phyloP scores from a whole-genome alignment of 2,888 invertebrate genomes.

The Pollenia amentaria region DNA sequence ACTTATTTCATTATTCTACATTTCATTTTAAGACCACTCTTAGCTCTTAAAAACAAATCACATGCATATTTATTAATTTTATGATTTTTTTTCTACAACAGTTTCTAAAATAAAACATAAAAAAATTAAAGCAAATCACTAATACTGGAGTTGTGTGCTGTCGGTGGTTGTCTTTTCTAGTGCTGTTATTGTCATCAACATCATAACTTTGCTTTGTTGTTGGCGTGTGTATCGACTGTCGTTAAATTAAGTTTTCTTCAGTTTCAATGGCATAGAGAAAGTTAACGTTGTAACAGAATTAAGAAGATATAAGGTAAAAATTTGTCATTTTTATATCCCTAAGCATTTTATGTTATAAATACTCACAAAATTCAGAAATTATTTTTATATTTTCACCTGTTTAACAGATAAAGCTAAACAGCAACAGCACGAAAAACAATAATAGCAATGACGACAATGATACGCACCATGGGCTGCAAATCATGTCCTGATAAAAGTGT shows the following conservation, averaged over 20 bases:
- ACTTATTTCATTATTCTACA: not conserved
- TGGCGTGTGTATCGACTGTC: constrained; percentile 15
- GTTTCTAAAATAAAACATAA: not conserved
- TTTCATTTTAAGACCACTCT: not conserved
- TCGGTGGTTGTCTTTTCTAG: not conserved
- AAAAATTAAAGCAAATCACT: not conserved
- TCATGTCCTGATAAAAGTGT: not conserved
- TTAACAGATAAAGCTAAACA: constrained; percentile 57
- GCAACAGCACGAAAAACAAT: constrained; percentile 16
- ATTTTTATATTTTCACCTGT: constrained; percentile 65
- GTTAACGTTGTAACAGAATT: constrained; percentile 25
- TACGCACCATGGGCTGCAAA: constrained; percentile 31
- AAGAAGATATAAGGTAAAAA: constrained; percentile 40
- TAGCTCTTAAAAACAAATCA: not conserved
- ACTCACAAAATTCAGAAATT: constrained; percentile 40
- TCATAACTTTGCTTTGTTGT: constrained; percentile 13
- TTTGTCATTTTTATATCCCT: constrained; percentile 62
- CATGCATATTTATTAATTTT: constrained; percentile 56
- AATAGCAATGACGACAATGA: constrained; percentile 17
- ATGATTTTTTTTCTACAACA: constrained; percentile 26
- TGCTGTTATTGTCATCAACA: constrained; percentile 29
- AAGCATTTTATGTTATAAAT: constrained; percentile 62
- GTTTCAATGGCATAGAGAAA: constrained; percentile 8
- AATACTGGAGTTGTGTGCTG: not conserved
- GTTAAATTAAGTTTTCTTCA: constrained; percentile 57